These are phyloP conservation scores for Tachysurus fulvidraco DNA, from an alignment of 2,113 vertebrate genomes.

Conservation along the genomic window DNA sequence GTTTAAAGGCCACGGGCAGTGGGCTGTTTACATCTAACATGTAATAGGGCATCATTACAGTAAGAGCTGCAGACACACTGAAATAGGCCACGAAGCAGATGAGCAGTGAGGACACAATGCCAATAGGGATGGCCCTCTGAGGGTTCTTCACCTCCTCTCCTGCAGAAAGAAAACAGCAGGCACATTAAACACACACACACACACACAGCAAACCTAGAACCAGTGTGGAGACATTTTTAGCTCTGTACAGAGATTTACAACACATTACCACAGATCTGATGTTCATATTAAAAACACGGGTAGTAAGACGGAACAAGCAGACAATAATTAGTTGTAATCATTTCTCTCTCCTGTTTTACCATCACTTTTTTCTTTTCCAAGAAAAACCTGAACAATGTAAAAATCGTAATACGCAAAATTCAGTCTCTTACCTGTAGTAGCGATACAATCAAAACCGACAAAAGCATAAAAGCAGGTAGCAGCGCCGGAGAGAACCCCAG, in stretches of 20 bases:
- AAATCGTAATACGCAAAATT: neutral
- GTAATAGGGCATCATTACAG: slow-evolving; percentile 96
- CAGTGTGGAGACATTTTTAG: neutral
- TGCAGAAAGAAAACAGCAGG: slow-evolving; percentile 54
- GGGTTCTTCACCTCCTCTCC: slow-evolving; percentile 98
- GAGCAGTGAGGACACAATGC: slow-evolving; percentile 91
- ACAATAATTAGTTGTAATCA: neutral
- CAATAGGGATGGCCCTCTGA: slow-evolving; percentile 92
- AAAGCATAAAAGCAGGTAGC: slow-evolving; percentile 98
- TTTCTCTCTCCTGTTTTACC: neutral
- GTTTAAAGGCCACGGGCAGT: slow-evolving; percentile 89
- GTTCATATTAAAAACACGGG: neutral
- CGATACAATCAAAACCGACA: slow-evolving; percentile 96
- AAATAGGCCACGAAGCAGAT: slow-evolving; percentile 97
- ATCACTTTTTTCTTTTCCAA: neutral
- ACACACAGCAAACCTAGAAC: neutral
- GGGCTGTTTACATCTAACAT: slow-evolving; percentile 87
- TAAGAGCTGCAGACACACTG: slow-evolving; percentile 89
- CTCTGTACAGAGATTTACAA: neutral
- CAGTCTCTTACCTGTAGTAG: slow-evolving; percentile 84
- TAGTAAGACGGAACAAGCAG: neutral
- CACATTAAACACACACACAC: slow-evolving; percentile 33
- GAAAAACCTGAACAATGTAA: neutral
- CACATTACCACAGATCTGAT: neutral
- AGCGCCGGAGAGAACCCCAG: slow-evolving; percentile 89